Base-by-base conservation (phyloP, 1,140 invertebrate species). In the Drosophila repletoides region DNA sequence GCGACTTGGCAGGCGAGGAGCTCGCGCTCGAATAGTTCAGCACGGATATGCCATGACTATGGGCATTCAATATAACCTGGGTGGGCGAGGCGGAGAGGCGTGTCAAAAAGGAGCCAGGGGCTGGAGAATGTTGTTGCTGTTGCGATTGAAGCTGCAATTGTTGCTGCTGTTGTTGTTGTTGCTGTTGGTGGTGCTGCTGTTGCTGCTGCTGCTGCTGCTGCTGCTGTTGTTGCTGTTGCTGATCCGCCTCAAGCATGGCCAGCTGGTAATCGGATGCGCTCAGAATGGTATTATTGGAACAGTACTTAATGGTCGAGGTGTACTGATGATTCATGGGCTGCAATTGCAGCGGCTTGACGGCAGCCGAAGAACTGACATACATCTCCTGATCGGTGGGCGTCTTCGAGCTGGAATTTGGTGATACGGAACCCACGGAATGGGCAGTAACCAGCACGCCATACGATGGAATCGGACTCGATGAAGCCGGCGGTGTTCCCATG, bases 251-350 rank as follows among this genome's bases (percentile, higher is more conserved):
- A 19, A 83, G 72, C 6, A 71, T 70, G 43, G 74, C 48, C 63
- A 86, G 38, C 29, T 66, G 69, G 17, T 84, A 86, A 6, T 86
- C 75, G 12, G 76, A 75, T 24, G 76, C 52, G 69, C 77, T 89
- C 22, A 87, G 52, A 10, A 89, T 87, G 6, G 81, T 76, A 34
- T 81, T 88, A 59, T 88, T 88, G 17, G 89, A 73, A 29, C 89
- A 90, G 51, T 90, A 90, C 58, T 89, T 90, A 3, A 90, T 90
- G 9, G 89, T 90, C 17, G 89, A 89, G 0, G 89, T 45, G 10
- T 88, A 86, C 38, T 89, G 83, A 41, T 88, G 79, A 59, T 88
- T 88, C 41, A 87, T 61, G 5, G 81, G 81, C 31, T 84, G 74
- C 22, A 88, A 36, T 15, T 88, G 81, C 24, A 81, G 28, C 2